Conservation (phyloP, 2,113 vertebrate species). For the Scomber scombrus region DNA sequence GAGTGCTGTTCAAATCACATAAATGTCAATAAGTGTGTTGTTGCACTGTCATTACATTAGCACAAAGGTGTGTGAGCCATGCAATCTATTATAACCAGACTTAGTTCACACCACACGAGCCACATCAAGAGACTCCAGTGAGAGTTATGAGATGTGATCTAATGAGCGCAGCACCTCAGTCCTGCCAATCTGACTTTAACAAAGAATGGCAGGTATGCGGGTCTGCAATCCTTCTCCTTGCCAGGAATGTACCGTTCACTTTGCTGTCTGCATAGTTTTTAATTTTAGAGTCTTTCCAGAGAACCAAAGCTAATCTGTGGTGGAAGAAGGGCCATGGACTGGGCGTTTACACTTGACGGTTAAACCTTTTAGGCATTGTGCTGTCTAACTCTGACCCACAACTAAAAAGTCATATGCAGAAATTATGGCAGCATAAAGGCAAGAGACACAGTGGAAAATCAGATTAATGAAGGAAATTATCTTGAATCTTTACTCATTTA, state of each 20-base stretch:
- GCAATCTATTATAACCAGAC: neutral
- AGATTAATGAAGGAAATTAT: neutral
- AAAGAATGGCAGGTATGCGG: slow-evolving; percentile 71
- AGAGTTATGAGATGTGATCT: slow-evolving; percentile 8
- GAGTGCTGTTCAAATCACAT: neutral
- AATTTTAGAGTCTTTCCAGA: slow-evolving; percentile 57
- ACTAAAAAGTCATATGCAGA: neutral
- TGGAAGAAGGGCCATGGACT: neutral
- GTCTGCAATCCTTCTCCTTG: slow-evolving; percentile 52
- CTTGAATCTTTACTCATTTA: neutral
- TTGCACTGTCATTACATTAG: neutral
- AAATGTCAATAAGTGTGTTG: neutral
- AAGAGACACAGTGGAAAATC: neutral
- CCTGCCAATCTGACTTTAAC: slow-evolving; percentile 30
- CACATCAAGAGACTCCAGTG: neutral
- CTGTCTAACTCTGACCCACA: neutral
- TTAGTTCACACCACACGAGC: slow-evolving; percentile 32
- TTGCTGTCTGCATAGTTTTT: slow-evolving; percentile 55
- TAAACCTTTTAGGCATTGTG: slow-evolving; percentile 10
- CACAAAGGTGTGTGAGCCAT: slow-evolving; percentile 8
- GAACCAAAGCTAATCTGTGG: slow-evolving; percentile 43
- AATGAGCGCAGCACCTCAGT: slow-evolving; percentile 3
- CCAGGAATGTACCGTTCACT: slow-evolving; percentile 64
- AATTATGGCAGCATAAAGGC: neutral
- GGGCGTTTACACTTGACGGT: neutral